phyloP scores from a whole-genome alignment of 2,113 vertebrate species.

The Microcebus jonahi region DNA sequence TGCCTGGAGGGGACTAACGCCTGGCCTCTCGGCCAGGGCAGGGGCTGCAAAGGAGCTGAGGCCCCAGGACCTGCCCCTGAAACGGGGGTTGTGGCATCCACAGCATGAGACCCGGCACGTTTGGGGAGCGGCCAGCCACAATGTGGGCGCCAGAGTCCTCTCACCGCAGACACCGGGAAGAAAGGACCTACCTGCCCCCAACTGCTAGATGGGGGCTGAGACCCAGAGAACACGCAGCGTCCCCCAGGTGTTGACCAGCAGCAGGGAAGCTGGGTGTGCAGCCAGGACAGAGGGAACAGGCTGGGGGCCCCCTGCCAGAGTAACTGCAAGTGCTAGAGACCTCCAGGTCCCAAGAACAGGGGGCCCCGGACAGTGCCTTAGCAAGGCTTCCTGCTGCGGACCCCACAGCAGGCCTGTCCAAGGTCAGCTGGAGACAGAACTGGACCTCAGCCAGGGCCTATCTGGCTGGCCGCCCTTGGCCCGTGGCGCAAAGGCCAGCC shows the following conservation, averaged over 20 bases:
- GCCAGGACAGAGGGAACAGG: background rate
- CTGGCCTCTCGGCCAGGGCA: background rate
- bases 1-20: background rate
- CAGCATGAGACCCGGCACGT: background rate
- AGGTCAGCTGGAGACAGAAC: background rate
- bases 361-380: background rate
- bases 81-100: rapidly evolving
- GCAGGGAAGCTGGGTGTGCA: background rate
- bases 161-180: too few species aligned
- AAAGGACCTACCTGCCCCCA: background rate
- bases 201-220: background rate
- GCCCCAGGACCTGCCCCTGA: background rate
- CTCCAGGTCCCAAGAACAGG: background rate
- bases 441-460: background rate
- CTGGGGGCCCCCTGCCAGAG: background rate
- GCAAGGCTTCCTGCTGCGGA: background rate
- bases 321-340: slow-evolving; percentile 36
- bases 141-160: background rate
- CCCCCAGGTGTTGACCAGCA: background rate
- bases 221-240: background rate
- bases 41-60: background rate
- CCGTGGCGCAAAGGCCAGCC: background rate
- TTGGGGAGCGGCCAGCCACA: background rate
- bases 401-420: background rate
- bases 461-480: background rate